Evolutionary conservation across 2,797 vertebrate genomes (phyloP).

Genomic region (Sebastes minor): DNA sequence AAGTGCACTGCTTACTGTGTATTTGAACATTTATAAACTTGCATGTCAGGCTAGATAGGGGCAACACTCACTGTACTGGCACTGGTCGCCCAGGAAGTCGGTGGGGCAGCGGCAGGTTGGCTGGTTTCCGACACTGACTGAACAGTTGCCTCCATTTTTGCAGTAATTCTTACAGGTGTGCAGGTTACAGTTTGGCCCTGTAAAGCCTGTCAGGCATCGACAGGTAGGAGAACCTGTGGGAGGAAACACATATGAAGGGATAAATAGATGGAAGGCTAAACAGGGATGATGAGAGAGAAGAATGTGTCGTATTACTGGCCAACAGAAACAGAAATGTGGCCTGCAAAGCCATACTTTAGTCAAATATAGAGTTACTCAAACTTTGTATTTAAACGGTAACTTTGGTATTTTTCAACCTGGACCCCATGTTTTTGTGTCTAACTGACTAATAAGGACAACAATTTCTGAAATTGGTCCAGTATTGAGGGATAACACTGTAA

Average conservation of each 20-base stretch:
- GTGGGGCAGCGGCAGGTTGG: constrained; percentile 88
- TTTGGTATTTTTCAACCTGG: too few relatives aligned
- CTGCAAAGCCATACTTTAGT: background rate
- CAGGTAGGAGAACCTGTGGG: constrained; percentile 91
- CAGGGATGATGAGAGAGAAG: background rate
- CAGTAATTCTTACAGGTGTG: constrained; percentile 91
- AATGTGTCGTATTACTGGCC: background rate
- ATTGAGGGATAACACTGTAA: too few relatives aligned
- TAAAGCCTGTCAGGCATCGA: constrained; percentile 92
- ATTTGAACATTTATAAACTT: background rate
- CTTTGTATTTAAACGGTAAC: background rate
- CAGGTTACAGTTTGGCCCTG: constrained; percentile 90
- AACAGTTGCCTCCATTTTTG: constrained; percentile 90
- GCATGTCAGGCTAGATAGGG: fast-evolving
- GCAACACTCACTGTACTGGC: constrained; percentile 91
- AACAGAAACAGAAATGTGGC: background rate
- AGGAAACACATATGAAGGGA: background rate
- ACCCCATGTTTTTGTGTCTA: too few relatives aligned
- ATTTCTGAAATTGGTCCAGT: too few relatives aligned
- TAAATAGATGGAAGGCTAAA: background rate
- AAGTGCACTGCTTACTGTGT: background rate
- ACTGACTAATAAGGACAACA: too few relatives aligned
- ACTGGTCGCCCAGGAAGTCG: constrained; percentile 90
- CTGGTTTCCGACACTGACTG: constrained; percentile 93
- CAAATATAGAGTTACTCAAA: background rate